phyloP scores from a whole-genome alignment of 2,888 invertebrate genomes.

The Microctonus hyperodae region DNA sequence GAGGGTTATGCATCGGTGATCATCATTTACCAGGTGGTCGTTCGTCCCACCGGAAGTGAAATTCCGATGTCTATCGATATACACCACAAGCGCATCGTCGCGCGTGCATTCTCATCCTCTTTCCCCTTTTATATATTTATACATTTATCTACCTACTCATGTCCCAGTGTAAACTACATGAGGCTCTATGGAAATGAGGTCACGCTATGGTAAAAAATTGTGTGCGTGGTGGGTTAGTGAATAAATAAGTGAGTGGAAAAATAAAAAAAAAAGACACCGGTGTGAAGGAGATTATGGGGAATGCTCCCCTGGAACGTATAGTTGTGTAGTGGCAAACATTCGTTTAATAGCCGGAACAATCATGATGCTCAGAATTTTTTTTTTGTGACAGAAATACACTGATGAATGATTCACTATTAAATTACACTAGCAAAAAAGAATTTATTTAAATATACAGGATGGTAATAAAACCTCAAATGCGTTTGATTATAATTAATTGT shows the following conservation, averaged over 20 bases:
- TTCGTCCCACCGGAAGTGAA: constrained; percentile 52
- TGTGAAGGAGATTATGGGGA: constrained; percentile 42
- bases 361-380: constrained; percentile 8
- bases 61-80: constrained; percentile 50
- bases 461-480: too few species aligned
- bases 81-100: constrained; percentile 22
- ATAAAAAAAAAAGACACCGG: constrained; percentile 28
- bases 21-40: constrained; percentile 52
- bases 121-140: constrained; percentile 13
- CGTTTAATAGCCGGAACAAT: constrained; percentile 35
- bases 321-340: constrained; percentile 4
- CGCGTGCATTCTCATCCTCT: constrained; percentile 25
- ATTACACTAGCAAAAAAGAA: neutral
- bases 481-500: neutral
- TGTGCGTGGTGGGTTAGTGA: constrained; percentile 21
- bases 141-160: neutral
- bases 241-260: constrained; percentile 20
- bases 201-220: constrained; percentile 34
- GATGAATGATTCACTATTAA: neutral
- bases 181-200: constrained; percentile 54
- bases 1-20: constrained; percentile 38
- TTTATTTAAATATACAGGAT: neutral
- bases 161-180: constrained; percentile 27
- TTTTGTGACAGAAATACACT: neutral
- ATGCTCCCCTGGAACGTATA: constrained; percentile 13